Evolutionary conservation across 2,113 vertebrate genomes (phyloP).

Genomic region (Nibea albiflora): DNA sequence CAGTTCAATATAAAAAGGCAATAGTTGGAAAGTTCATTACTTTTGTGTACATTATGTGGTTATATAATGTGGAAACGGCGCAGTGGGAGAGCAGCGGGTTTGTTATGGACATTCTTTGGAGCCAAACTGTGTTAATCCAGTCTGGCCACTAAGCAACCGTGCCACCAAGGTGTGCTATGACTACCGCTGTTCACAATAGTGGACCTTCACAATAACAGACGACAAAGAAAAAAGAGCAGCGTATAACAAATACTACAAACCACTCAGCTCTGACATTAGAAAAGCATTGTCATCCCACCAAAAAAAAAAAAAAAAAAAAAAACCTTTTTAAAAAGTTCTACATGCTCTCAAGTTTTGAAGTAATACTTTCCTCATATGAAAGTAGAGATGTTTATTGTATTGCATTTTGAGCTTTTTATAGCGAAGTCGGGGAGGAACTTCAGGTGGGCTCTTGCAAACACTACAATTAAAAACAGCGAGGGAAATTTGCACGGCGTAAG

Average conservation of each 20-base stretch:
- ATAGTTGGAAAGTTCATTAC: background rate
- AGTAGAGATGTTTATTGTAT: slow-evolving; percentile 50
- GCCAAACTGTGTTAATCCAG: background rate
- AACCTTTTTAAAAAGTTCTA: slow-evolving; percentile 34
- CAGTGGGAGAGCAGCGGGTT: background rate
- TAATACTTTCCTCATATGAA: slow-evolving; percentile 39
- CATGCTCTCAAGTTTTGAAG: slow-evolving; percentile 38
- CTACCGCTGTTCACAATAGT: background rate
- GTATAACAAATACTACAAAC: background rate
- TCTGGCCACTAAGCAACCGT: slow-evolving; percentile 2
- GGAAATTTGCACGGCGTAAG: slow-evolving; percentile 75
- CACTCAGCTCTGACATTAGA: background rate
- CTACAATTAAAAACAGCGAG: slow-evolving; percentile 80
- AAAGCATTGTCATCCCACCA: background rate
- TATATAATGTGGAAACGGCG: background rate
- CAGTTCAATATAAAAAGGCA: background rate
- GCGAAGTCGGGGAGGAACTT: slow-evolving; percentile 68
- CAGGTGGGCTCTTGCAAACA: slow-evolving; percentile 71
- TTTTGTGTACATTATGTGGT: background rate
- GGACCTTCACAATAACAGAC: background rate
- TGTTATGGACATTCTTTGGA: background rate
- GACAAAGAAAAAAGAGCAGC: background rate
- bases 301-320: background rate
- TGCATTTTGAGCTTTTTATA: slow-evolving; percentile 71
- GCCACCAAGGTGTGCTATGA: background rate